Conservation (phyloP, 2,888 invertebrate species). For the Calephelis perditalis region DNA sequence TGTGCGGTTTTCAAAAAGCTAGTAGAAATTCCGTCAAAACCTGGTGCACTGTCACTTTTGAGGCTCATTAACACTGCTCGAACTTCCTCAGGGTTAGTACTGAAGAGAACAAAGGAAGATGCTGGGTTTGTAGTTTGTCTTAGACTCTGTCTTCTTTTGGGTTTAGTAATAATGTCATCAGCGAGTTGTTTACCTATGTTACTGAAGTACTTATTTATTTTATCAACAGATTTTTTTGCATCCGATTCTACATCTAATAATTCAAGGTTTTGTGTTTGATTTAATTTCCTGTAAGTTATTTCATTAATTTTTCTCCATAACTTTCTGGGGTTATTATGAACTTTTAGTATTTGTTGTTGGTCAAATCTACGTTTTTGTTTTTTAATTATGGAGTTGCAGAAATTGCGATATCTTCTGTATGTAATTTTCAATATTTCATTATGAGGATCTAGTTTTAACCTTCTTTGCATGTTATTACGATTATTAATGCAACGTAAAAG, state of each 20-base stretch:
- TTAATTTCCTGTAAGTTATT: neutral
- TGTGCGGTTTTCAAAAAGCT: neutral
- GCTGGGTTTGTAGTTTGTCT: neutral
- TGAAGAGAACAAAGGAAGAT: constrained; percentile 2
- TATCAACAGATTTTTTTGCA: neutral
- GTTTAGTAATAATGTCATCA: constrained; percentile 12
- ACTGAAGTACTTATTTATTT: constrained; percentile 9
- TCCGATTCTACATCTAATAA: constrained; percentile 1
- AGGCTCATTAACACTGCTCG: neutral
- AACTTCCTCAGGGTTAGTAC: constrained; percentile 7
- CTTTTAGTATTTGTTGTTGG: neutral
- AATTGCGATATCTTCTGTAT: no score
- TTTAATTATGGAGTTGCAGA: no score
- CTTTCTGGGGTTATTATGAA: constrained; percentile 13
- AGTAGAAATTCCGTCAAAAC: constrained; percentile 2
- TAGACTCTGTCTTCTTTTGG: neutral
- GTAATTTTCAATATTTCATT: no score
- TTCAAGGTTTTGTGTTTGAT: neutral
- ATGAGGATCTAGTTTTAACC: no score
- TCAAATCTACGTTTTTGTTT: no score
- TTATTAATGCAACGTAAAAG: no score
- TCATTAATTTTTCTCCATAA: constrained; percentile 3
- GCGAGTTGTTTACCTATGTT: constrained; percentile 4
- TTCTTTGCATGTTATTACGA: no score
- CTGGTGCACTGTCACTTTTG: neutral